Conservation (phyloP, 2,113 vertebrate genomes). For the Microcebus ravelobensis region DNA sequence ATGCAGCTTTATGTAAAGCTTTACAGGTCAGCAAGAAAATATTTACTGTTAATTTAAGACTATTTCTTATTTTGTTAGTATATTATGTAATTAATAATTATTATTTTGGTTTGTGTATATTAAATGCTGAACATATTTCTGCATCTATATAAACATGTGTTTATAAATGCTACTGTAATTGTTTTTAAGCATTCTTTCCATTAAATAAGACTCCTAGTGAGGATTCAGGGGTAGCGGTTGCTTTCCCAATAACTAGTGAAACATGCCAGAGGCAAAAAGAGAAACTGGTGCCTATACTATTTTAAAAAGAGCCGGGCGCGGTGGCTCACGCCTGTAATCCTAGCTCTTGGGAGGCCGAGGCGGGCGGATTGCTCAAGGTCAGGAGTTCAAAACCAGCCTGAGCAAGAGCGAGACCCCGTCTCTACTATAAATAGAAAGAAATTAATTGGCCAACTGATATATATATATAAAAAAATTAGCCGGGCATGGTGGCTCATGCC, state of each 20-base stretch:
- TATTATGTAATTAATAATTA: background rate
- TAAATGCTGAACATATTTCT: background rate
- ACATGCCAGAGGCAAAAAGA: background rate
- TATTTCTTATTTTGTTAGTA: background rate
- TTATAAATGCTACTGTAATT: background rate
- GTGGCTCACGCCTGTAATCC: no score
- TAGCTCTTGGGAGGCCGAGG: no score
- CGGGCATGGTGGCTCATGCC: no score
- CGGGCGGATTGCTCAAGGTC: no score
- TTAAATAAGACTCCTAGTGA: background rate
- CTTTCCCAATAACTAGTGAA: background rate
- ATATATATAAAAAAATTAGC: no score
- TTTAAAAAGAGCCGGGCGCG: no score
- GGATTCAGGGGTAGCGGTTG: background rate
- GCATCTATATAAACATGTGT: background rate
- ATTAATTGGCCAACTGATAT: no score
- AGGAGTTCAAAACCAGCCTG: no score
- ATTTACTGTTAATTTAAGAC: background rate
- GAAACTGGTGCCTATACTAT: background rate
- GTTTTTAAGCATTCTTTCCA: background rate
- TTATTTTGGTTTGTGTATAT: background rate
- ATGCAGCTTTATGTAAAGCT: constrained; percentile 92
- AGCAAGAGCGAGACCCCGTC: no score
- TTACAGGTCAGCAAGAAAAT: constrained; percentile 86
- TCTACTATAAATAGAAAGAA: no score